Evolutionary conservation across 2,113 vertebrate species (phyloP).

Genomic region (Oncorhynchus gorbuscha): DNA sequence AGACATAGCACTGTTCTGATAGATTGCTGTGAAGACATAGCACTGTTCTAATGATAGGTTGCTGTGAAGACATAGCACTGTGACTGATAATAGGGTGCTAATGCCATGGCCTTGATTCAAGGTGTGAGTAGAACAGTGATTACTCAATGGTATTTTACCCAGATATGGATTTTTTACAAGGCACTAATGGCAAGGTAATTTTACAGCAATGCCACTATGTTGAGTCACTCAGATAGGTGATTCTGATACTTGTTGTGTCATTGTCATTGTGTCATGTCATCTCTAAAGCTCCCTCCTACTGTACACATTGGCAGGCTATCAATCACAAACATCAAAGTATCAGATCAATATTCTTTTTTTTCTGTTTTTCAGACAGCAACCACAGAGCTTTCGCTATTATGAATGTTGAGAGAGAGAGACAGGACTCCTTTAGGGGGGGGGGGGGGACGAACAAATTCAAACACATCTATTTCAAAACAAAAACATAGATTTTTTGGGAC

Average conservation of each 20-base stretch:
- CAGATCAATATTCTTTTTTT: constrained; percentile 63
- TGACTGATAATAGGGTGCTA: too few relatives aligned
- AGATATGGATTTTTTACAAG: constrained; percentile 21
- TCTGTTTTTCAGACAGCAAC: constrained; percentile 22
- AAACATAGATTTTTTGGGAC: constrained; percentile 45
- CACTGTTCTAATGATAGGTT: too few relatives aligned
- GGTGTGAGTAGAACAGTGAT: constrained; percentile 25
- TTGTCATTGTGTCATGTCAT: too few relatives aligned
- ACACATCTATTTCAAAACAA: constrained; percentile 32
- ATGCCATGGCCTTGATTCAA: constrained; percentile 19
- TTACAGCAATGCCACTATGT: constrained; percentile 4
- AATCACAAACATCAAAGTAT: constrained; percentile 63
- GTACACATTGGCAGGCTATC: constrained; percentile 58
- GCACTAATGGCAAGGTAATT: constrained; percentile 45
- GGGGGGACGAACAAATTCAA: constrained; percentile 45
- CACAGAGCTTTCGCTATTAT: constrained; percentile 23
- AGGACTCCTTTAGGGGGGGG: constrained; percentile 21
- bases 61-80: too few relatives aligned
- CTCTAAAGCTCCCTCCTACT: too few relatives aligned
- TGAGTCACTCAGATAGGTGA: constrained; percentile 52
- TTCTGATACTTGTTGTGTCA: constrained; percentile 28
- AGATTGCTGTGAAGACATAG: too few relatives aligned
- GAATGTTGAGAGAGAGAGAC: constrained; percentile 67
- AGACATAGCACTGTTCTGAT: too few relatives aligned
- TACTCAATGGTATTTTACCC: constrained; percentile 22